phyloP scores from a whole-genome alignment of 2,888 invertebrate species.

The Brachylomia viminalis region DNA sequence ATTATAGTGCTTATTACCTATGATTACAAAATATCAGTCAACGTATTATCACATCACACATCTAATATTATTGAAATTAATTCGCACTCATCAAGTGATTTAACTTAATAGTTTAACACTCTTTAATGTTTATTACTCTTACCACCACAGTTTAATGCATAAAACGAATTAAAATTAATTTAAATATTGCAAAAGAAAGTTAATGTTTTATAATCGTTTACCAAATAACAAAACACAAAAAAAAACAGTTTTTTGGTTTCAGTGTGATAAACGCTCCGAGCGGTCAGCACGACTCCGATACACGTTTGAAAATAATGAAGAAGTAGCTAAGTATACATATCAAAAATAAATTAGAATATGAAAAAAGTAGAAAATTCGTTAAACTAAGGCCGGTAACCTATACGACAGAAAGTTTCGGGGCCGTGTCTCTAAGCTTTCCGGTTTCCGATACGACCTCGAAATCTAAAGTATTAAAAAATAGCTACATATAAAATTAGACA shows the following conservation, averaged over 20 bases:
- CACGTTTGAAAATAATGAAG: slow-evolving; percentile 21
- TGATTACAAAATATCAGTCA: slow-evolving; percentile 1
- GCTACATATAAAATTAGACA: slow-evolving; percentile 85
- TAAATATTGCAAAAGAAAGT: slow-evolving; percentile 41
- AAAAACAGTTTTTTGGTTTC: slow-evolving; percentile 21
- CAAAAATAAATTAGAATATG: slow-evolving; percentile 40
- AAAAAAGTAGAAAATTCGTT: slow-evolving; percentile 51
- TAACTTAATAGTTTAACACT: slow-evolving; percentile 6
- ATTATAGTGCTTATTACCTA: not conserved
- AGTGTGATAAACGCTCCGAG: slow-evolving; percentile 21
- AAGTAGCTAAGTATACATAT: not conserved
- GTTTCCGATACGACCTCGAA: slow-evolving; percentile 84
- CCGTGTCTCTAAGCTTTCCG: slow-evolving; percentile 78
- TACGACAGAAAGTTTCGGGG: slow-evolving; percentile 80
- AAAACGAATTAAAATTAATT: slow-evolving; percentile 36
- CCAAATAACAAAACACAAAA: not conserved
- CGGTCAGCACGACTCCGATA: slow-evolving; percentile 17
- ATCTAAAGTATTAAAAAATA: slow-evolving; percentile 82
- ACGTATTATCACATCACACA: slow-evolving; percentile 18
- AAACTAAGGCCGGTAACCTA: slow-evolving; percentile 42
- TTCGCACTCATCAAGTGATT: not conserved
- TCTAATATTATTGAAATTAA: slow-evolving; percentile 3
- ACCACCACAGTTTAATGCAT: slow-evolving; percentile 1
- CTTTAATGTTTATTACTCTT: not conserved
- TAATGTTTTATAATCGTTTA: slow-evolving; percentile 2